Evolutionary conservation across 2,888 invertebrate species (phyloP).

Genomic region (Spodoptera picta): DNA sequence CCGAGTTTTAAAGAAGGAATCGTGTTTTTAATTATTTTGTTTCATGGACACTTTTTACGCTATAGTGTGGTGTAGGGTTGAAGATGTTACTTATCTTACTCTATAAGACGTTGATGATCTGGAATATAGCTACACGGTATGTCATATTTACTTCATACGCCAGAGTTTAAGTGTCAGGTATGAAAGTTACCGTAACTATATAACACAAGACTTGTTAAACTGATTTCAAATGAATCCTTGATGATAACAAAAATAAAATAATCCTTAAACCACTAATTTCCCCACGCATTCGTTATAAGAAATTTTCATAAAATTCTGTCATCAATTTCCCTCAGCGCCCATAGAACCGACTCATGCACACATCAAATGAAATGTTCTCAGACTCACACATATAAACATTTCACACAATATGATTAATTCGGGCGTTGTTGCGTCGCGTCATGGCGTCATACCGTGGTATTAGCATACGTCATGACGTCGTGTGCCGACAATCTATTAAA

Average conservation of each 20-base stretch:
- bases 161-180: too few relatives aligned
- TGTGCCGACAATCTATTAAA: conserved; percentile 71
- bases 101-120: too few relatives aligned
- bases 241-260: too few relatives aligned
- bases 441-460: conserved; percentile 27
- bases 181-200: too few relatives aligned
- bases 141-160: too few relatives aligned
- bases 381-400: neutral
- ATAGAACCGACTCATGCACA: conserved; percentile 18
- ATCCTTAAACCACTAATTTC: too few relatives aligned
- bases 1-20: conserved; percentile 28
- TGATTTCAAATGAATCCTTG: too few relatives aligned
- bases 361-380: neutral
- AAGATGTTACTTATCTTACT: neutral
- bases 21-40: conserved; percentile 42
- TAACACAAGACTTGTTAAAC: too few relatives aligned
- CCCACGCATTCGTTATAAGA: conserved; percentile 1
- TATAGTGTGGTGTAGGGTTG: neutral
- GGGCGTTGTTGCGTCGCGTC: conserved; percentile 29
- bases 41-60: conserved; percentile 13
- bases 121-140: too few relatives aligned
- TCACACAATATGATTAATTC: conserved; percentile 46
- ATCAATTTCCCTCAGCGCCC: conserved; percentile 15
- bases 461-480: conserved; percentile 64
- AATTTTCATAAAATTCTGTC: conserved; percentile 8